phyloP scores from a whole-genome alignment of 2,797 vertebrate genomes.

The Melanotaenia maccullochi region DNA sequence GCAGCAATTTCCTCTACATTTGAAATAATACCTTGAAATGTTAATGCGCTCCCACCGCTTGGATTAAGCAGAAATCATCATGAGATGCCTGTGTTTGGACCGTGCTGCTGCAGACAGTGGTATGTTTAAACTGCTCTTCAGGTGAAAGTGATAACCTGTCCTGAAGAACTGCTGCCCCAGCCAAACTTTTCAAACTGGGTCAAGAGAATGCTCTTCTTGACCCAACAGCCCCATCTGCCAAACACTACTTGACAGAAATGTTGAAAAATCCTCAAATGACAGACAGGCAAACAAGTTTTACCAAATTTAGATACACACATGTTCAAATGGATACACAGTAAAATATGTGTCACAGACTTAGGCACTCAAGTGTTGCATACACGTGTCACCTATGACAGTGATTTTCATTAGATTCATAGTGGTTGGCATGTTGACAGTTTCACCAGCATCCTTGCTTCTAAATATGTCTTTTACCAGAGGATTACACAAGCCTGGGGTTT shows the following conservation, averaged over 20 bases:
- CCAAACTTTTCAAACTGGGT: slow-evolving; percentile 28
- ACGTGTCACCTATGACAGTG: slow-evolving; percentile 35
- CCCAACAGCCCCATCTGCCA: not conserved
- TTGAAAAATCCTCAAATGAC: slow-evolving; percentile 6
- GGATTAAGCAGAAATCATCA: slow-evolving; percentile 73
- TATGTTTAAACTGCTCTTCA: slow-evolving; percentile 53
- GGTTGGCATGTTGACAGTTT: slow-evolving; percentile 51
- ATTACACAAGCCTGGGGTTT: slow-evolving; percentile 56
- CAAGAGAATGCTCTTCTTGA: slow-evolving; percentile 48
- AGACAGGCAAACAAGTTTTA: not conserved
- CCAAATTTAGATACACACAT: slow-evolving; percentile 1
- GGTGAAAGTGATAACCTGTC: slow-evolving; percentile 56
- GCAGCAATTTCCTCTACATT: slow-evolving; percentile 68
- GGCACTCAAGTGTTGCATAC: not conserved
- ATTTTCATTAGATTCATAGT: slow-evolving; percentile 50
- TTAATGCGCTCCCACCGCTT: slow-evolving; percentile 72
- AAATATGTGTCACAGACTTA: not conserved
- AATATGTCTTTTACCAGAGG: slow-evolving; percentile 54
- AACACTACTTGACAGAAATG: not conserved
- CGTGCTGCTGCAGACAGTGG: slow-evolving; percentile 23
- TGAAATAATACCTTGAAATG: slow-evolving; percentile 81
- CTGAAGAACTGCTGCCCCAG: slow-evolving; percentile 45
- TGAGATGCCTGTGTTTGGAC: slow-evolving; percentile 65
- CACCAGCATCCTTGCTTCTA: slow-evolving; percentile 35
- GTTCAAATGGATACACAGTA: not conserved